These are phyloP conservation scores for Junonia oenone DNA, from an alignment of 2,888 invertebrate species.

Conservation along the genomic window DNA sequence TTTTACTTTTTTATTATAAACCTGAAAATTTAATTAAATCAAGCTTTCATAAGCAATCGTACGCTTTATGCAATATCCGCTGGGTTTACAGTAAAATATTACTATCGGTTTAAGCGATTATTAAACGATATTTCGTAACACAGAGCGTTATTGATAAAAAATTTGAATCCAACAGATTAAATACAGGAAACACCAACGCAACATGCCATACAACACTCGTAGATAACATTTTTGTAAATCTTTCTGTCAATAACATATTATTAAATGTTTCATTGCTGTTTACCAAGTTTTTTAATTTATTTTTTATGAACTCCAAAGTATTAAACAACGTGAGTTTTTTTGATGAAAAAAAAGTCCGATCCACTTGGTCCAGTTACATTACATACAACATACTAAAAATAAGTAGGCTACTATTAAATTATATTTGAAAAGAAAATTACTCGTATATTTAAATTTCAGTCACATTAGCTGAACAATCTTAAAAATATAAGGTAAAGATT, in stretches of 20 bases:
- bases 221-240: not conserved
- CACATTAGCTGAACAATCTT: too few relatives aligned
- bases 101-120: not conserved
- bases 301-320: too few relatives aligned
- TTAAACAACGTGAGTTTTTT: too few relatives aligned
- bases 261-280: too few relatives aligned
- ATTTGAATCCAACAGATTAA: slow-evolving; percentile 12
- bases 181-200: slow-evolving; percentile 17
- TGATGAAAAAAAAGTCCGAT: too few relatives aligned
- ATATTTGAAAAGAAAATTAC: too few relatives aligned
- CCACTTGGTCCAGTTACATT: too few relatives aligned
- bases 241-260: not conserved
- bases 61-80: not conserved
- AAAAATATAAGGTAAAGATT: too few relatives aligned
- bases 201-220: slow-evolving; percentile 1
- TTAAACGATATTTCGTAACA: slow-evolving; percentile 8
- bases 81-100: not conserved
- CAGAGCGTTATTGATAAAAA: slow-evolving; percentile 1
- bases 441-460: too few relatives aligned
- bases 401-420: too few relatives aligned
- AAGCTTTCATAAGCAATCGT: not conserved
- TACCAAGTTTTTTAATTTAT: not conserved
- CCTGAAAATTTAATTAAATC: not conserved
- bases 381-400: too few relatives aligned
- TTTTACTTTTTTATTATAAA: not conserved